Percentiles rank a stretch among this genome's conserved stretches.
phyloP scores from a whole-genome alignment of 1,140 invertebrate genomes.

The Spodoptera frugiperda region DNA sequence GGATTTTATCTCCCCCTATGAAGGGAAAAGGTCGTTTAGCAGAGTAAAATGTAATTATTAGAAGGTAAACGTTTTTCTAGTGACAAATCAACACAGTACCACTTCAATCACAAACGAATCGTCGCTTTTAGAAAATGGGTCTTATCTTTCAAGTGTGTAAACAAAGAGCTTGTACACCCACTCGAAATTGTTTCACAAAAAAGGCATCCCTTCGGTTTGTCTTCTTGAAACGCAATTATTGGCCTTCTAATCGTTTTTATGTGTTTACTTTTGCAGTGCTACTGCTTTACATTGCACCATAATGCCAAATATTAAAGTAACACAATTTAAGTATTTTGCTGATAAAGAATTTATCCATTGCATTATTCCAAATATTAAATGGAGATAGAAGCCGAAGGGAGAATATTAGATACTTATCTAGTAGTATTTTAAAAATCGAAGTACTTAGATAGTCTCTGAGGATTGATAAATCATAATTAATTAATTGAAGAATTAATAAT shows the following conservation, averaged over 20 bases:
- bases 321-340: no score
- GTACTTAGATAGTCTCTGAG: no score
- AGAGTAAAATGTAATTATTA: constrained; percentile 1
- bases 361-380: no score
- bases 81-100: constrained; percentile 36
- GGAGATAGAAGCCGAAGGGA: no score
- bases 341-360: no score
- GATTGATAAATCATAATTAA: no score
- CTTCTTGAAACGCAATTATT: constrained; percentile 70
- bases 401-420: no score
- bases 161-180: constrained; percentile 63
- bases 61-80: constrained; percentile 10
- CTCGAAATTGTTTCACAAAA: constrained; percentile 58
- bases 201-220: constrained; percentile 51
- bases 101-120: constrained; percentile 28
- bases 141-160: constrained; percentile 58
- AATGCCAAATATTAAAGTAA: no score
- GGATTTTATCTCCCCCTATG: background rate
- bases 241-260: constrained; percentile 61
- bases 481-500: no score
- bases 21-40: background rate
- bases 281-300: constrained; percentile 36
- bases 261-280: constrained; percentile 52
- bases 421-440: no score
- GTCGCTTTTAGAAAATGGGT: constrained; percentile 43